Percentiles rank a stretch among this genome's conserved stretches.
These are phyloP conservation scores for Catharus minimus DNA, from an alignment of 2,113 vertebrate species.

Conservation along the genomic window DNA sequence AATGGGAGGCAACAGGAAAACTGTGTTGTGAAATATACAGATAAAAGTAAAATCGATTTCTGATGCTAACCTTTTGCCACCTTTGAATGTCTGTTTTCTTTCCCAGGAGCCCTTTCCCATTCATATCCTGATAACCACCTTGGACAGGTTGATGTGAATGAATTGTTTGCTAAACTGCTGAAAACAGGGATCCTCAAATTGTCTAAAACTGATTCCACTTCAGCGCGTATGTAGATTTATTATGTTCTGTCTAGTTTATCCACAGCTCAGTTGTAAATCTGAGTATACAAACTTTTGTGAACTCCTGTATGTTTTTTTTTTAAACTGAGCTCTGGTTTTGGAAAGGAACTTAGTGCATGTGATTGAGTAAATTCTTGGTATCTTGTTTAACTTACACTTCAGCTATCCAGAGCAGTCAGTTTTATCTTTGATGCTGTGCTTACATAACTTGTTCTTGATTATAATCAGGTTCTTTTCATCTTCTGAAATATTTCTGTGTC, in stretches of 20 bases:
- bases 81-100: background rate
- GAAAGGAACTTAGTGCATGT: background rate
- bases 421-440: background rate
- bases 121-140: constrained; percentile 91
- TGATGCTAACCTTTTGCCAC: background rate
- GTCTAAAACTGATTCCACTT: constrained; percentile 74
- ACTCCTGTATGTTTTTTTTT: background rate
- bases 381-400: background rate
- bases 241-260: background rate
- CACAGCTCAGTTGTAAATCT: background rate
- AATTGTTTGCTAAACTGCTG: constrained; percentile 91
- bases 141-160: constrained; percentile 94
- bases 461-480: background rate
- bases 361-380: background rate
- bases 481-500: background rate
- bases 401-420: background rate
- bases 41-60: background rate
- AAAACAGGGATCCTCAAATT: constrained; percentile 91
- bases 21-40: background rate
- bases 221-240: constrained; percentile 67
- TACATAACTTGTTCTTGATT: background rate
- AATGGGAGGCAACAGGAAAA: background rate
- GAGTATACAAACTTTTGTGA: background rate
- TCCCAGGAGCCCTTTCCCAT: constrained; percentile 69
- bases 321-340: background rate